Percentiles rank a stretch among this genome's conserved stretches.
These are phyloP conservation scores for Philhelius pedissequus DNA, from an alignment of 2,888 invertebrate species.

Conservation along the genomic window DNA sequence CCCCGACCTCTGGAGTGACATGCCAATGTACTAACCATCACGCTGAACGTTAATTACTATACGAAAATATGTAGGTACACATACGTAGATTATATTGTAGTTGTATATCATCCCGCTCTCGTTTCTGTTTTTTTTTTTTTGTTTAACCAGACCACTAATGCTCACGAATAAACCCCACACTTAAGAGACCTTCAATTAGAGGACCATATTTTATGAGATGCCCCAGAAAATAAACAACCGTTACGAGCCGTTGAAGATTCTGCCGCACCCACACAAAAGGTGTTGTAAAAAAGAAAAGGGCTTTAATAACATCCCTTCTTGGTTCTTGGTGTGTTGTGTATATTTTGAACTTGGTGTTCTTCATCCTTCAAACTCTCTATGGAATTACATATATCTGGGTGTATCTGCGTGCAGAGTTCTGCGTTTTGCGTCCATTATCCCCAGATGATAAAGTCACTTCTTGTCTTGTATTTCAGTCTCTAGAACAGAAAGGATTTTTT, in stretches of 20 bases:
- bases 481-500: constrained; percentile 37
- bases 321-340: background rate
- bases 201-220: constrained; percentile 56
- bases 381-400: constrained; percentile 25
- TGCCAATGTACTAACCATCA: too few species aligned
- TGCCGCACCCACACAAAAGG: constrained; percentile 61
- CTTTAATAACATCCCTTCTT: constrained; percentile 51
- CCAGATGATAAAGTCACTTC: constrained; percentile 61
- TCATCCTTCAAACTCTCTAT: constrained; percentile 27
- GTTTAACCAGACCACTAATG: background rate
- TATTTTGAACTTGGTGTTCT: background rate
- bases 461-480: constrained; percentile 14
- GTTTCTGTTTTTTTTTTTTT: too few species aligned
- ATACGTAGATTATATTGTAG: background rate
- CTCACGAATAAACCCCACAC: background rate
- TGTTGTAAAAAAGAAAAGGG: constrained; percentile 36
- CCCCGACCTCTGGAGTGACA: too few species aligned
- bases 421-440: constrained; percentile 26
- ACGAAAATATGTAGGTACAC: too few species aligned
- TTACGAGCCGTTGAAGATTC: constrained; percentile 52
- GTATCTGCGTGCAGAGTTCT: constrained; percentile 32
- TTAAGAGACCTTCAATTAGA: constrained; percentile 40
- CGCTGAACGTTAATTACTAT: too few species aligned
- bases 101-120: background rate
- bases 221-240: constrained; percentile 37